Evolutionary conservation across 1,140 invertebrate species (phyloP).

Genomic region (Aphidius gifuensis): DNA sequence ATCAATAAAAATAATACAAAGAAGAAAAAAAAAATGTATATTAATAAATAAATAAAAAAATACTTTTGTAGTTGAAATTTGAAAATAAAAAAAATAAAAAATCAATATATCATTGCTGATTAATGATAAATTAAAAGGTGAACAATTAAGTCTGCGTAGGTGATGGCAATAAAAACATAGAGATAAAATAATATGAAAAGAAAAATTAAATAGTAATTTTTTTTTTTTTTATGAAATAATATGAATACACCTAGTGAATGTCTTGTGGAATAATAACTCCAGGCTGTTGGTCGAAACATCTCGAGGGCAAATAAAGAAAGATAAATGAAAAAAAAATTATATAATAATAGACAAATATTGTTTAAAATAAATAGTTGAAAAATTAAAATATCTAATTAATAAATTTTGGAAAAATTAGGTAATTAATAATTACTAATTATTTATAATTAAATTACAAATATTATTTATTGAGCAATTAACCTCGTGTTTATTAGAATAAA

Average conservation of each 20-base stretch:
- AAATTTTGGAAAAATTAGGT: too few relatives aligned
- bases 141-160: not conserved
- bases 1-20: too few relatives aligned
- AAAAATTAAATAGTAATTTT: too few relatives aligned
- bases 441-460: too few relatives aligned
- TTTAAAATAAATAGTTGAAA: too few relatives aligned
- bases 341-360: too few relatives aligned
- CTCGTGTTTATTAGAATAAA: slow-evolving; percentile 2
- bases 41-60: too few relatives aligned
- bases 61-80: not conserved
- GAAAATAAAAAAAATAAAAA: not conserved
- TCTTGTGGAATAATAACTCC: slow-evolving; percentile 28
- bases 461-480: not conserved
- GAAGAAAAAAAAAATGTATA: too few relatives aligned
- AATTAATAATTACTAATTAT: too few relatives aligned
- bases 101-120: not conserved
- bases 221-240: too few relatives aligned
- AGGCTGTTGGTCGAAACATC: slow-evolving; percentile 44
- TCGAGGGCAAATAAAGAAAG: slow-evolving; percentile 29
- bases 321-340: not conserved
- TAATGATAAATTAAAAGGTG: not conserved
- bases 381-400: too few relatives aligned
- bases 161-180: not conserved
- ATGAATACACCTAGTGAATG: too few relatives aligned
- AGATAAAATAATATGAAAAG: not conserved